phyloP scores from a whole-genome alignment of 2,888 invertebrate species.

The Caenorhabditis sp. region DNA sequence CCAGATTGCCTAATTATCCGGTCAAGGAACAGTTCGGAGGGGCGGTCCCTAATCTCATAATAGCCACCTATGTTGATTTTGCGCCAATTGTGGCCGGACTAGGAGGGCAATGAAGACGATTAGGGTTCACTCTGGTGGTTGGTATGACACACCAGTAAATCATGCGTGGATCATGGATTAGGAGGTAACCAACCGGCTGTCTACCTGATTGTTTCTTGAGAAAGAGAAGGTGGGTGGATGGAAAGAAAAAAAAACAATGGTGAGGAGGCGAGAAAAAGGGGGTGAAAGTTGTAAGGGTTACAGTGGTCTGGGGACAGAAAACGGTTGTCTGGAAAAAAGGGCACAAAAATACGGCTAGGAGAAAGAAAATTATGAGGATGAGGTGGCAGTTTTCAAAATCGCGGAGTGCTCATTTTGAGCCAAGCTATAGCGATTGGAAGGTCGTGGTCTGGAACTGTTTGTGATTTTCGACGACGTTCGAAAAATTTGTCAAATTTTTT shows the following conservation, averaged over 20 bases:
- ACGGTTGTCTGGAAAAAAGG: too few relatives aligned
- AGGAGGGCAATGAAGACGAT: conserved; percentile 23
- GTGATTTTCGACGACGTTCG: too few relatives aligned
- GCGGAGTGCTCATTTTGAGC: too few relatives aligned
- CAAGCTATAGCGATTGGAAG: too few relatives aligned
- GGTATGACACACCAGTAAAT: conserved; percentile 32
- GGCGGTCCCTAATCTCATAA: conserved; percentile 54
- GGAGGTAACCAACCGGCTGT: conserved; percentile 53
- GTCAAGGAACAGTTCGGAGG: conserved; percentile 35
- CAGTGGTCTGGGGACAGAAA: too few relatives aligned
- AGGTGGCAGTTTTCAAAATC: too few relatives aligned
- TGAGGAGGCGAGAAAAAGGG: background rate
- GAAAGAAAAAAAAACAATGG: background rate
- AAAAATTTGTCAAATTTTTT: too few relatives aligned
- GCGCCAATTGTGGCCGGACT: conserved; percentile 41
- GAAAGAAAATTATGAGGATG: too few relatives aligned
- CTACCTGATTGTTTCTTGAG: conserved; percentile 12
- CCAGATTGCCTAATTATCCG: conserved; percentile 52
- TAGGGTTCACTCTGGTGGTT: conserved; percentile 41
- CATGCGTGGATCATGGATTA: conserved; percentile 59
- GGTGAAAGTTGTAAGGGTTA: too few relatives aligned
- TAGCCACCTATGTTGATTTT: conserved; percentile 52
- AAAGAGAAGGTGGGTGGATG: background rate
- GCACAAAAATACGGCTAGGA: too few relatives aligned
- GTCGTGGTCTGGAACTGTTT: too few relatives aligned